Base-by-base conservation (phyloP, 37 sponge, comb jelly and placozoan genomes). In the Beroe forskalii region DNA sequence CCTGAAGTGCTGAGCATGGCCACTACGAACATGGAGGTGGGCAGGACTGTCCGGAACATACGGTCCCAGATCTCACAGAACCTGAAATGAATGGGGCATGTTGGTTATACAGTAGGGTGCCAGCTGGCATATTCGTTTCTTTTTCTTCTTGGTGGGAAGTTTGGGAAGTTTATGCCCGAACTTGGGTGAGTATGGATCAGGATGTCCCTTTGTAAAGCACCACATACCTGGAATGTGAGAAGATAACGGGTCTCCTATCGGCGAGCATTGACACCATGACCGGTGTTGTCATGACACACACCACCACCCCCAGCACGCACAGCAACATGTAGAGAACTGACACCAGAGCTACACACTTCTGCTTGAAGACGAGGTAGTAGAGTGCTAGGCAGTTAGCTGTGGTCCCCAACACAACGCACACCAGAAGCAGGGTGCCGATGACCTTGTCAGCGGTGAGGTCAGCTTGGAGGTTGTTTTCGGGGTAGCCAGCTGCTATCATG, bases 1-100 rank as follows among this genome's bases (percentile, higher is more conserved):
- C 55, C 12, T 3, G 86, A 14, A 17, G 35, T 30, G 30, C n/a
- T 25, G 55, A 80, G 86, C 48, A 44, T 12, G 30, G 27, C 19
- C 4, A 80, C 86, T 4, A 80, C 48, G 86, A 80, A 80, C 55
- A 80, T 80, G 2, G 86, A 80, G 86, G 35, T 33, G 44, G 37
- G 17, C 0, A 37, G 48, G 27, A 80, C 38, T 1, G 42, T 44
- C 48, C 35, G 40, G 86, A 42, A 80, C 24, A 44, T 20, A 41
- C 23, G 17, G 38, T 80, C 86, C 86, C 86, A 80, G 8, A 38
- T 44, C 48, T 80, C 55, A 43, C 86, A 80, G 38, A 80, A 2
- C 48, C 86, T 69, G 72, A 9, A 17, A 69, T 32, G 19, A 64
- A 23, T n/a, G n/a, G n/a, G n/a, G n/a, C n/a, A n/a, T n/a, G n/a